Evolutionary conservation across 2,888 invertebrate genomes (phyloP).

Genomic region (Sinelater perroti): DNA sequence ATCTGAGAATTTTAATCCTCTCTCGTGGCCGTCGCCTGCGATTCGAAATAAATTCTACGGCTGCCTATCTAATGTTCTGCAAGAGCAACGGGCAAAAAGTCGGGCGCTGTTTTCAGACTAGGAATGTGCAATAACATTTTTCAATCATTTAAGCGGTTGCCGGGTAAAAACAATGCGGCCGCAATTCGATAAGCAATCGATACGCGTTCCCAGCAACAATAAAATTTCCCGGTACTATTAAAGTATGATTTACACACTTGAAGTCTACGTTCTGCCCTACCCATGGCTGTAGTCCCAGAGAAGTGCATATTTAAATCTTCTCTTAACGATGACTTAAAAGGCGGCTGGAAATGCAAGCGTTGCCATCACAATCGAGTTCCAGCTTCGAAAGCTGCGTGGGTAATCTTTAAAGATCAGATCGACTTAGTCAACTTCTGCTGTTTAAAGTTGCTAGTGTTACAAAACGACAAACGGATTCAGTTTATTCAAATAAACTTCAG

Average conservation of each 20-base stretch:
- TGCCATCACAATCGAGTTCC: neutral
- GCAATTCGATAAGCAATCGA: neutral
- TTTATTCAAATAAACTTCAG: no score
- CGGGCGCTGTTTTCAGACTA: no score
- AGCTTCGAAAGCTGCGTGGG: no score
- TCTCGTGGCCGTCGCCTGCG: neutral
- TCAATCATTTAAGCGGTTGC: no score
- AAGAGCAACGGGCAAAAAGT: no score
- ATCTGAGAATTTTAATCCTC: neutral
- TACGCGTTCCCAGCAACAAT: neutral
- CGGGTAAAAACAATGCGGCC: constrained; percentile 1
- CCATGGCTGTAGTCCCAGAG: neutral
- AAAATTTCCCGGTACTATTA: neutral
- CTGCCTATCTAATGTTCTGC: no score
- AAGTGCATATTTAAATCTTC: constrained; percentile 11
- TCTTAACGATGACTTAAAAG: constrained; percentile 8
- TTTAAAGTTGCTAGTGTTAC: no score
- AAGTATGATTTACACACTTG: constrained; percentile 4
- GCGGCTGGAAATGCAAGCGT: neutral
- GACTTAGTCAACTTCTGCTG: no score
- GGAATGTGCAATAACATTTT: no score
- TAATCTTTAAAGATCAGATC: no score
- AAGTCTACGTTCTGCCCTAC: neutral
- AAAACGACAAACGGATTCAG: no score
- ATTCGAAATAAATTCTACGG: neutral